Percentiles rank a stretch among this genome's conserved stretches.
These are phyloP conservation scores for Nothocercus nigrocapillus DNA, from an alignment of 2,113 vertebrate species.

Conservation along the genomic window DNA sequence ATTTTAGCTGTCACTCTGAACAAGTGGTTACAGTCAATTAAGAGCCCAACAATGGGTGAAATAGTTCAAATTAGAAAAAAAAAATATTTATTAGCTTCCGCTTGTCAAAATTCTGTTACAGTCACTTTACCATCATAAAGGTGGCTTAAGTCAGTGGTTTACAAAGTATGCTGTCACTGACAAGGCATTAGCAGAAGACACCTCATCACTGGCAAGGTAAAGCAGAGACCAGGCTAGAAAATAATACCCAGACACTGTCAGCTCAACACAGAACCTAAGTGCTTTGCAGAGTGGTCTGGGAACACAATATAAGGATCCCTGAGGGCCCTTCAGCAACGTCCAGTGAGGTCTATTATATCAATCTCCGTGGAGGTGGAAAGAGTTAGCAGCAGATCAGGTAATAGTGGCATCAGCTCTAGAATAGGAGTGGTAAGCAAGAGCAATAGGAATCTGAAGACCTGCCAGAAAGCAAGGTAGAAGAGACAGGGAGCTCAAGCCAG, in stretches of 20 bases:
- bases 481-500: neutral
- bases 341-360: neutral
- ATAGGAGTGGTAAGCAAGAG: neutral
- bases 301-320: neutral
- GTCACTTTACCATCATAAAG: neutral
- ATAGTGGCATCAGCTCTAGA: neutral
- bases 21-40: slow-evolving; percentile 35
- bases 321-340: neutral
- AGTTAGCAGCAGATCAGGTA: neutral
- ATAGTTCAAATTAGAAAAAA: neutral
- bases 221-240: neutral
- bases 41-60: slow-evolving; percentile 24
- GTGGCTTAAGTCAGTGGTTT: neutral
- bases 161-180: neutral
- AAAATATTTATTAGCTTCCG: neutral
- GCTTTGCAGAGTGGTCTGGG: neutral
- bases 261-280: neutral
- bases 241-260: neutral
- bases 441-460: neutral
- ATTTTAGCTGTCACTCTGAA: neutral
- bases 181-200: neutral
- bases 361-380: neutral
- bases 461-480: neutral
- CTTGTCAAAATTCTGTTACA: slow-evolving; percentile 21
- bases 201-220: neutral